Evolutionary conservation across 2,113 vertebrate genomes (phyloP), one percentile per base, ranked within the genome.

Genomic region (Mustela lutreola): DNA sequence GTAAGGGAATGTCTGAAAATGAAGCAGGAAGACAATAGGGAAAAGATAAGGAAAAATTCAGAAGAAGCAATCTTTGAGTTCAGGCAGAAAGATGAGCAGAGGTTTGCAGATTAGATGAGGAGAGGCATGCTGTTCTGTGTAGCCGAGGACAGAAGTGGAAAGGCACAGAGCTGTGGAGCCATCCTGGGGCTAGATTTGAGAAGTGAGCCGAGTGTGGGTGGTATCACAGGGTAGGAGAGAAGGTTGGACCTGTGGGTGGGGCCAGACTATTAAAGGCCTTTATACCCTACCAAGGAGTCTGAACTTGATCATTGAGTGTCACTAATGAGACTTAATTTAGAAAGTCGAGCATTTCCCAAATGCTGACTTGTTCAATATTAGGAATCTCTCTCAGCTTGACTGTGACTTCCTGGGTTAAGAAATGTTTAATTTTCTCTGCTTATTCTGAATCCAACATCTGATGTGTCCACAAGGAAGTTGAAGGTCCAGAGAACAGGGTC

Each of bases 361-460:
- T 91, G 76, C n/a, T 22, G 56, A 78, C 50, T 78, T 24, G 11
- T 53, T 96, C 36, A 31, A 1, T 71, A 21, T 36, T 90, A 26
- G 6, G 39, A 36, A 81, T 76, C 89, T 95, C 70, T 42, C n/a
- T 96, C 56, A 75, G 70, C 53, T 58, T 31, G 42, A 83, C 21
- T 39, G 26, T 67, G 45, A 58, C 15, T 86, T 90, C 48, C 79
- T 76, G 67, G 76, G 50, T 71, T 78, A 53, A 62, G 62, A 73
- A 86, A 91, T 42, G 21, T n/a, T 63, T 50, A 7, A n/a, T 73
- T 94, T 91, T 94, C 36, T 94, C 56, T 94, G 4, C 33, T 78
- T 92, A 42, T 14, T 83, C 70, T 89, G 50, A 62, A 71, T 48
- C 39, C 28, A 48, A 39, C 15, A 42, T 75, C n/a, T 92, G 21